Conservation (phyloP, 2,113 vertebrate species). For the Eublepharis macularius region DNA sequence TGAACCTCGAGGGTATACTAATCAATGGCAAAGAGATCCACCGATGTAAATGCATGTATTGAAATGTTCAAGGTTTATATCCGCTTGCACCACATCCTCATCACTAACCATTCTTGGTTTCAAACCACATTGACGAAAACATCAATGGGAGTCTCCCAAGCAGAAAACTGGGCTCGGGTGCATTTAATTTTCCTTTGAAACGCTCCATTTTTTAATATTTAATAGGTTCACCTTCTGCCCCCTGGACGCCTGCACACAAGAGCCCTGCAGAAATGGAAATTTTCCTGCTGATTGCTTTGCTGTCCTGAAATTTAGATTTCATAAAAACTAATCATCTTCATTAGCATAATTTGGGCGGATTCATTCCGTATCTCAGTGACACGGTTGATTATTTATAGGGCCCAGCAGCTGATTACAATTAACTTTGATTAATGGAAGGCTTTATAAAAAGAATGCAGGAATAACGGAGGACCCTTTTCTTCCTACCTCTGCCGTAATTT, state of each 20-base stretch:
- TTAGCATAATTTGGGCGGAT: slow-evolving; percentile 69
- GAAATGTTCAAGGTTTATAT: no score
- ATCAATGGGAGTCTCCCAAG: not conserved
- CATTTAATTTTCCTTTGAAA: not conserved
- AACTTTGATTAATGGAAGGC: slow-evolving; percentile 70
- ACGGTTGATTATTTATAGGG: slow-evolving; percentile 72
- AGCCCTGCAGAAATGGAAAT: slow-evolving; percentile 29
- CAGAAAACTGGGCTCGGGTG: not conserved
- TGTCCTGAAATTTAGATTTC: slow-evolving; percentile 58
- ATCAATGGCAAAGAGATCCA: not conserved
- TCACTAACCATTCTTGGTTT: not conserved
- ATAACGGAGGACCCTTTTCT: slow-evolving; percentile 2
- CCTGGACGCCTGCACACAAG: slow-evolving; percentile 14
- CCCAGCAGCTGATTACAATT: slow-evolving; percentile 62
- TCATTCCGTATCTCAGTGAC: slow-evolving; percentile 57
- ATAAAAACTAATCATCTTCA: slow-evolving; percentile 57
- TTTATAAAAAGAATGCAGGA: slow-evolving; percentile 31
- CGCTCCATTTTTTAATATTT: slow-evolving; percentile 52
- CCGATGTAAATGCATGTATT: not conserved
- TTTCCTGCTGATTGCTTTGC: slow-evolving; percentile 61
- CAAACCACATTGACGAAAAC: not conserved
- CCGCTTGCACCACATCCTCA: not conserved
- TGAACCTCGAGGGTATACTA: no score
- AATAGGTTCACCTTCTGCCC: slow-evolving; percentile 46
- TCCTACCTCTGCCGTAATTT: slow-evolving; percentile 55